Evolutionary conservation across 2,888 invertebrate genomes (phyloP).

Genomic region (Melinopterus prodromus): DNA sequence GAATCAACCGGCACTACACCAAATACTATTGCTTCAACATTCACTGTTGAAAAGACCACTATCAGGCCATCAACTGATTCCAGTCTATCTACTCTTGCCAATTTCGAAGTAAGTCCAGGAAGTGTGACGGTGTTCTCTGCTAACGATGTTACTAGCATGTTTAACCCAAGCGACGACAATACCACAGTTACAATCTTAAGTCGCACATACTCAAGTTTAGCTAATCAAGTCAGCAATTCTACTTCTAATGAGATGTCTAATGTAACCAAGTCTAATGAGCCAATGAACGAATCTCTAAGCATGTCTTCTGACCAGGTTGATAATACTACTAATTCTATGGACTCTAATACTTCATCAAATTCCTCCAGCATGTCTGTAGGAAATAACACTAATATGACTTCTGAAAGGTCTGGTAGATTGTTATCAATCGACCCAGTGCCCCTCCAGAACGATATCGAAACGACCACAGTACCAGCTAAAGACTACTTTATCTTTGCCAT

Average conservation of each 20-base stretch:
- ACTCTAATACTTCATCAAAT: slow-evolving; percentile 13
- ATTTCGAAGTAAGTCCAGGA: slow-evolving; percentile 58
- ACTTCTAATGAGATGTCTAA: slow-evolving; percentile 26
- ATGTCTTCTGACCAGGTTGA: neutral
- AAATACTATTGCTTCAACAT: slow-evolving; percentile 57
- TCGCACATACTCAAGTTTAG: slow-evolving; percentile 57
- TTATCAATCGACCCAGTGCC: slow-evolving; percentile 45
- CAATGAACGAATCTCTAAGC: slow-evolving; percentile 9
- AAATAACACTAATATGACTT: slow-evolving; percentile 28
- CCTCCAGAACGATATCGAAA: slow-evolving; percentile 35
- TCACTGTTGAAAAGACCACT: slow-evolving; percentile 61
- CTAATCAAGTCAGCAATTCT: slow-evolving; percentile 31
- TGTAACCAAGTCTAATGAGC: slow-evolving; percentile 30
- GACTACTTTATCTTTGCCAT: slow-evolving; percentile 81
- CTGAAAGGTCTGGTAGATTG: slow-evolving; percentile 49
- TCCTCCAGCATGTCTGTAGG: neutral
- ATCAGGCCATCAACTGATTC: slow-evolving; percentile 56
- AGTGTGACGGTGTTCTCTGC: slow-evolving; percentile 57
- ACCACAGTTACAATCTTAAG: slow-evolving; percentile 64
- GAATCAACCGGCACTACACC: slow-evolving; percentile 49
- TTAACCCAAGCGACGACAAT: slow-evolving; percentile 64
- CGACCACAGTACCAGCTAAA: slow-evolving; percentile 62
- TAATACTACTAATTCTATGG: slow-evolving; percentile 19
- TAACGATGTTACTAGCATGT: slow-evolving; percentile 55
- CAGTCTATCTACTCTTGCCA: slow-evolving; percentile 48